Evolutionary conservation across 2,113 vertebrate species (phyloP).

Genomic region (Phaethornis superciliosus): DNA sequence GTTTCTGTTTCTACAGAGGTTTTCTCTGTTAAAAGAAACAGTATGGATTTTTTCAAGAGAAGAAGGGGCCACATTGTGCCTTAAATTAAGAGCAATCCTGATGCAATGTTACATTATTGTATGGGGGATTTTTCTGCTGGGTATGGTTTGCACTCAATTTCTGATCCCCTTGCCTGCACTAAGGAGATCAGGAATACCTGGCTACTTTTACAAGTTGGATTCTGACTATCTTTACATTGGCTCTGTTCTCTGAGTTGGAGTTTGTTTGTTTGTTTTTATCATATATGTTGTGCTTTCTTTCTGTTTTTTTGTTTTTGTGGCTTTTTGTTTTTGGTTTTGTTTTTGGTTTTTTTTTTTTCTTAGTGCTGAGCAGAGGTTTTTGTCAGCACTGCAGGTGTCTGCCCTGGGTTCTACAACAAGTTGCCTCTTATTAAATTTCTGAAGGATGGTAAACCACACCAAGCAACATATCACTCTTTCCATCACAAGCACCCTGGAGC

Average conservation of each 20-base stretch:
- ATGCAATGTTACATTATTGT: background rate
- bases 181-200: background rate
- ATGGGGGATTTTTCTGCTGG: background rate
- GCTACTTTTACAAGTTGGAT: background rate
- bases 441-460: background rate
- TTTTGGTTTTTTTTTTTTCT: background rate
- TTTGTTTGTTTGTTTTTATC: background rate
- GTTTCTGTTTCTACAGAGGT: background rate
- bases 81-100: background rate
- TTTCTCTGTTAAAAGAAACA: background rate
- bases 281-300: background rate
- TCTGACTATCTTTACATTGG: background rate
- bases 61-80: background rate
- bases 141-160: background rate
- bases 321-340: background rate
- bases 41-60: background rate
- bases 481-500: background rate
- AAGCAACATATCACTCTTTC: background rate
- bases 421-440: background rate
- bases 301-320: background rate
- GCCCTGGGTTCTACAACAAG: background rate
- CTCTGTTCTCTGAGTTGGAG: background rate
- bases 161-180: background rate
- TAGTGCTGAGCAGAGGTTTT: background rate
- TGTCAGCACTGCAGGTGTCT: background rate